phyloP scores from a whole-genome alignment of 1,140 invertebrate genomes.

The Heliconius eleuchia region DNA sequence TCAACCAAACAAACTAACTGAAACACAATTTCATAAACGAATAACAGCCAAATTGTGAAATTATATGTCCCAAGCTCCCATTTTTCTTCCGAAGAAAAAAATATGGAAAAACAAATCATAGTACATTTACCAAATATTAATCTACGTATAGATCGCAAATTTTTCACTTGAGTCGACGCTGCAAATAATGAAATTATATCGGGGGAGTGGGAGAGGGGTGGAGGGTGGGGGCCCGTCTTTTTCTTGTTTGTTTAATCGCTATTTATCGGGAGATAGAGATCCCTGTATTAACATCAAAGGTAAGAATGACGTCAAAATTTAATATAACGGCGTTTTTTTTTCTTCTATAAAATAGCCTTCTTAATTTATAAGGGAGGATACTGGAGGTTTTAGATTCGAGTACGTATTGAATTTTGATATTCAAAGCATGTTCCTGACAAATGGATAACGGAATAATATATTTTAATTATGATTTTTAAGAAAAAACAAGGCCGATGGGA shows the following conservation, averaged over 20 bases:
- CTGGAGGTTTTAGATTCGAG: slow-evolving; percentile 1
- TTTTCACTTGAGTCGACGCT: slow-evolving; percentile 27
- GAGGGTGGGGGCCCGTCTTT: slow-evolving; percentile 32
- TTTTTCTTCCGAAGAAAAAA: neutral
- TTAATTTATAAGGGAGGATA: slow-evolving; percentile 13
- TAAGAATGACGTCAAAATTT: slow-evolving; percentile 61
- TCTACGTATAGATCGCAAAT: slow-evolving; percentile 27
- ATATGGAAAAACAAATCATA: neutral
- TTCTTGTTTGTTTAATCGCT: slow-evolving; percentile 69
- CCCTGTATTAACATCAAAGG: slow-evolving; percentile 66
- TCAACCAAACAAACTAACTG: no score
- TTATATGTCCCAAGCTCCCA: no score
- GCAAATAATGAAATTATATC: slow-evolving; percentile 70
- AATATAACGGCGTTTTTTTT: slow-evolving; percentile 45
- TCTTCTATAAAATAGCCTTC: slow-evolving; percentile 22
- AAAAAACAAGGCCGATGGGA: no score
- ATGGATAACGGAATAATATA: neutral
- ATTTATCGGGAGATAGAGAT: slow-evolving; percentile 68
- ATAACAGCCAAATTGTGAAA: no score
- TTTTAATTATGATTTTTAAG: neutral
- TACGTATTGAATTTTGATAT: slow-evolving; percentile 13
- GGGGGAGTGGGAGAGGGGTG: slow-evolving; percentile 35
- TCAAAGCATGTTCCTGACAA: neutral
- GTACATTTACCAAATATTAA: neutral
- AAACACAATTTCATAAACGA: no score